Evolutionary conservation across 2,888 invertebrate species (phyloP), one percentile per base, ranked within the genome.

Genomic region (Heliconius charithonia): DNA sequence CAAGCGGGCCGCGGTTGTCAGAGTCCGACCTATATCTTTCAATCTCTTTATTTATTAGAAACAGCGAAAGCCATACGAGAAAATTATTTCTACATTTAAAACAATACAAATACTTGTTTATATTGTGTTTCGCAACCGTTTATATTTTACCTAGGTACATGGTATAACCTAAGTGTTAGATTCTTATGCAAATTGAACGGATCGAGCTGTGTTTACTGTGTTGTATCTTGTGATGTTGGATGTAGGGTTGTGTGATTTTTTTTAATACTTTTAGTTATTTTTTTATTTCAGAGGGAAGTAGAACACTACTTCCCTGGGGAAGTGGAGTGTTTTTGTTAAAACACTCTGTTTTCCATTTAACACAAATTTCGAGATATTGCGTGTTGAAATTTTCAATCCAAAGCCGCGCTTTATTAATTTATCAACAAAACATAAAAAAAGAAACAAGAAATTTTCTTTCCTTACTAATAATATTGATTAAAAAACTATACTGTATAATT

Each of bases 31-130:
- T 80, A 83, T 81, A 83, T 84, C 81, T 83, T 80, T 82, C 82
- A 80, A 84, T 84, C 84, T 82, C 76, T 62, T 79, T 81, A 82
- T 83, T 81, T 82, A 83, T 81, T 81, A 77, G 75, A 75, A 62
- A 32, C 37, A 27, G 72, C 78, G 65, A 78, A 65, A 75, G 65
- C 63, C 22, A n/a, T 25, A 73, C 76, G 65, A 69, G 22, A 80
- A 79, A 78, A 81, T 78, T 79, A 73, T 73, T 76, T 77, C 73
- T 70, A 72, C 25, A 75, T 75, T 66, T 71, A 66, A 77, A 41
- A 77, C 79, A 77, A 77, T 80, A 65, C 56, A 41, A 67, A 65
- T 75, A 79, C 41, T 41, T 13, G 41, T 45, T 69, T 62, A 25
- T 67, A n/a, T n/a, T 56, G 41, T 56, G 65, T 79, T 76, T 72